Conservation (phyloP, 2,888 invertebrate genomes). For the Heliothis peltigera region DNA sequence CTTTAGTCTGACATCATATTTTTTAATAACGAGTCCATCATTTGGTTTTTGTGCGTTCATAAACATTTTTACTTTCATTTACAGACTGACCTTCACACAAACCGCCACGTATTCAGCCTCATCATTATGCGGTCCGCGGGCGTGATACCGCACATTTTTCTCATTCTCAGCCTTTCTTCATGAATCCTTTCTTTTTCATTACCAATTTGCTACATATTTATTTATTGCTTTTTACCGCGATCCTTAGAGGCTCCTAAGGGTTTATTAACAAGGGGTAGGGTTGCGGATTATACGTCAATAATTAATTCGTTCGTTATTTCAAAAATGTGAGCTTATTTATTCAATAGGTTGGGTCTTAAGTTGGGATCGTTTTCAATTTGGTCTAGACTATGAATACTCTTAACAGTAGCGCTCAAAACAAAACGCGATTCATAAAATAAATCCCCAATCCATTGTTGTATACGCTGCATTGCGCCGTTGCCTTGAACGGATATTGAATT, state of each 20-base stretch:
- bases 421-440: constrained; percentile 67
- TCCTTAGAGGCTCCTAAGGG: not conserved
- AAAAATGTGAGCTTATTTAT: not conserved
- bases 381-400: constrained; percentile 4
- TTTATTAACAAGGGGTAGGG: not conserved
- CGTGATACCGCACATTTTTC: constrained; percentile 54
- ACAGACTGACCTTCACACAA: constrained; percentile 40
- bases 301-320: constrained; percentile 2
- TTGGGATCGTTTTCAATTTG: constrained; percentile 1
- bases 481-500: constrained; percentile 87
- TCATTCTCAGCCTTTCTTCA: constrained; percentile 42
- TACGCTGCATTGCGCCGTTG: constrained; percentile 76
- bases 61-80: constrained; percentile 25
- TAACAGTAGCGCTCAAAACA: constrained; percentile 33
- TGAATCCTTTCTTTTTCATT: constrained; percentile 52
- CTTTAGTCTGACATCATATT: not conserved
- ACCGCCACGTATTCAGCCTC: constrained; percentile 42
- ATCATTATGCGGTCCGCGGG: constrained; percentile 47
- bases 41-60: constrained; percentile 10
- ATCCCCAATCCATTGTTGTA: constrained; percentile 76
- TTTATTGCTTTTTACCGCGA: constrained; percentile 35
- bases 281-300: not conserved
- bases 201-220: constrained; percentile 44
- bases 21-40: not conserved
- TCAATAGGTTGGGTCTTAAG: not conserved